A percentile compares a stretch with the other conserved stretches of the same genome.
Conservation (phyloP, 2,113 vertebrate species). For the Sakesphorus luctuosus region DNA sequence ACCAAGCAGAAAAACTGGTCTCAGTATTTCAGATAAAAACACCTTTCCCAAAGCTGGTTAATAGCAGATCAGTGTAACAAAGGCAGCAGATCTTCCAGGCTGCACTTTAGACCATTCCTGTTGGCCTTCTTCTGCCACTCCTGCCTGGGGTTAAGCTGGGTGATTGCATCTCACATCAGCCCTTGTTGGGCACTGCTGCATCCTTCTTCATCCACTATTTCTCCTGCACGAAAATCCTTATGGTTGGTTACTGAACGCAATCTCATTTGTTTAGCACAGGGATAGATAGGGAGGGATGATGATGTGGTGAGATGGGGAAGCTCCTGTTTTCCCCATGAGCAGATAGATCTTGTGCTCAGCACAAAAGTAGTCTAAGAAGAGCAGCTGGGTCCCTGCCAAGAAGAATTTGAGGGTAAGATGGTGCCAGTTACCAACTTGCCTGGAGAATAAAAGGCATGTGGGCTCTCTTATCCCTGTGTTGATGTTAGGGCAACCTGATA, state of each 20-base stretch:
- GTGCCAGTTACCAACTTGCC: neutral
- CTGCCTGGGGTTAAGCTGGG: neutral
- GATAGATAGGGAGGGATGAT: neutral
- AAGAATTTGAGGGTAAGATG: neutral
- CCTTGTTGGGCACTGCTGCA: neutral
- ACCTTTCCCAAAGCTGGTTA: neutral
- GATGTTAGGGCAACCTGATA: neutral
- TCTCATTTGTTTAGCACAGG: neutral
- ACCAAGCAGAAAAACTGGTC: neutral
- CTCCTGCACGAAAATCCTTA: neutral
- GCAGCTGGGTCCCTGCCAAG: neutral
- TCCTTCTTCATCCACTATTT: neutral
- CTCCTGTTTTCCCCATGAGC: neutral
- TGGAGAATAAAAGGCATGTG: neutral
- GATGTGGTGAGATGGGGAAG: conserved; percentile 14
- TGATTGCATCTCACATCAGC: neutral
- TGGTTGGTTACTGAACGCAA: neutral
- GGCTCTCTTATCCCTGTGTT: neutral
- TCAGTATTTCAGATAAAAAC: neutral
- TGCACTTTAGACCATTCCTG: neutral
- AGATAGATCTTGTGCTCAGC: neutral
- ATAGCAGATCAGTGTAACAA: neutral
- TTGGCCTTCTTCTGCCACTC: neutral
- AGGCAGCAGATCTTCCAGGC: neutral
- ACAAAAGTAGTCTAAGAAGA: neutral